These are phyloP conservation scores for Scaptodrosophila lebanonensis DNA, from an alignment of 1,140 invertebrate genomes.

Conservation along the genomic window DNA sequence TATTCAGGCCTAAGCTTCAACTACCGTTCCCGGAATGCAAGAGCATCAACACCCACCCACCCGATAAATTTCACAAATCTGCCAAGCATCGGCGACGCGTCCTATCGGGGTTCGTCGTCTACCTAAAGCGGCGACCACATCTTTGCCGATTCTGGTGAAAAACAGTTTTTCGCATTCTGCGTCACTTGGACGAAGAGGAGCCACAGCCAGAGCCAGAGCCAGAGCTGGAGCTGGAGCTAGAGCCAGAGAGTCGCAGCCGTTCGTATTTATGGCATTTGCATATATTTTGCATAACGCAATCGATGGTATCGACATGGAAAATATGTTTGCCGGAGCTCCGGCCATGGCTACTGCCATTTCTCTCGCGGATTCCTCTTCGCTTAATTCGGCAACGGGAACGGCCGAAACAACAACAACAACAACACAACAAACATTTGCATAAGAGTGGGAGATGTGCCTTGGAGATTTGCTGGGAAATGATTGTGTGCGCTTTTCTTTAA, in stretches of 20 bases:
- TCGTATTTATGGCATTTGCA: slow-evolving; percentile 76
- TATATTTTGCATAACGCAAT: slow-evolving; percentile 77
- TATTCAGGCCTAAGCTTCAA: slow-evolving; percentile 53
- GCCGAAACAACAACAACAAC: too few relatives aligned
- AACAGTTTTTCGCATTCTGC: slow-evolving; percentile 41
- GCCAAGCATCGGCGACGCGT: too few relatives aligned
- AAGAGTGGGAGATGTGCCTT: slow-evolving; percentile 60
- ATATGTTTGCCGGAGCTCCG: slow-evolving; percentile 56
- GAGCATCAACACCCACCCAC: slow-evolving; percentile 38
- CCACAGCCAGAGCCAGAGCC: slow-evolving; percentile 4
- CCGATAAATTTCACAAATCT: slow-evolving; percentile 73
- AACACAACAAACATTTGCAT: slow-evolving; percentile 65
- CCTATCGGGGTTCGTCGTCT: slow-evolving; percentile 53
- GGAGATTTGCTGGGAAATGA: slow-evolving; percentile 70
- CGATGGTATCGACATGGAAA: slow-evolving; percentile 76
- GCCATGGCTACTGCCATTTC: slow-evolving; percentile 21
- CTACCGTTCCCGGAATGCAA: slow-evolving; percentile 62
- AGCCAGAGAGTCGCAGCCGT: slow-evolving; percentile 18
- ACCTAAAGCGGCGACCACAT: slow-evolving; percentile 42
- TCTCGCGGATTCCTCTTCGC: slow-evolving; percentile 18
- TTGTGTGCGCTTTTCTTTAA: slow-evolving; percentile 40
- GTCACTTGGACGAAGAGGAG: slow-evolving; percentile 27
- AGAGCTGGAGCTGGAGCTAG: slow-evolving; percentile 17
- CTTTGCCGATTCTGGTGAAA: slow-evolving; percentile 38
- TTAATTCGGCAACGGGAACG: slow-evolving; percentile 44